Evolutionary conservation across 2,113 vertebrate genomes (phyloP).

Genomic region (Epinephelus cyanopodus): DNA sequence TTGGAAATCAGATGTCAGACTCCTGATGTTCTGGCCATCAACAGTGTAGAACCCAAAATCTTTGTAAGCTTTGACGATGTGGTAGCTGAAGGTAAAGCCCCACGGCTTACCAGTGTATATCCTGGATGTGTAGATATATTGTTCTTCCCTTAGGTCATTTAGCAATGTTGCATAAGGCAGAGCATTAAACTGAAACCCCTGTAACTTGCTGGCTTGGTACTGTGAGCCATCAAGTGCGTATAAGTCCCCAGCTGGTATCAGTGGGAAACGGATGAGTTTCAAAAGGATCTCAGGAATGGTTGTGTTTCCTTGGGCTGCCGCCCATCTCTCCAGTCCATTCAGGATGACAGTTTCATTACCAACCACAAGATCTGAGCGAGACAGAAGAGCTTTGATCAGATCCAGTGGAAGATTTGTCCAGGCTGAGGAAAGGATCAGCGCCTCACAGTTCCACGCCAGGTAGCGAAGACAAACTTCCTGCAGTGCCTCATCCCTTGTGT

Average conservation of each 20-base stretch:
- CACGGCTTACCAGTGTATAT: constrained; percentile 76
- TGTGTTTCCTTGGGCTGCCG: not conserved
- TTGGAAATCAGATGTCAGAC: constrained; percentile 43
- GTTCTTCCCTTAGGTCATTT: constrained; percentile 19
- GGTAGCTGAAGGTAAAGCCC: constrained; percentile 56
- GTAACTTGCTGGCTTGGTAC: constrained; percentile 51
- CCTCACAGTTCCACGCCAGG: constrained; percentile 76
- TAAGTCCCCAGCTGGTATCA: constrained; percentile 73
- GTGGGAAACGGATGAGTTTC: constrained; percentile 73
- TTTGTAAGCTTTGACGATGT: not conserved
- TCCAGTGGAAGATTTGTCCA: constrained; percentile 48
- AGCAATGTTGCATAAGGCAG: constrained; percentile 57
- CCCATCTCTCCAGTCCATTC: constrained; percentile 71
- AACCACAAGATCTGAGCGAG: constrained; percentile 72
- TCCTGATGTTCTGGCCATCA: not conserved
- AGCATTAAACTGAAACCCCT: constrained; percentile 80
- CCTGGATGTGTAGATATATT: constrained; percentile 62
- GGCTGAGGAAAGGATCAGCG: constrained; percentile 22
- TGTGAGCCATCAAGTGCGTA: constrained; percentile 53
- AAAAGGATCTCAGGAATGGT: constrained; percentile 43
- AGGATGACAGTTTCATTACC: constrained; percentile 73
- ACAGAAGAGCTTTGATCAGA: constrained; percentile 62
- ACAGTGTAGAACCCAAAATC: not conserved
- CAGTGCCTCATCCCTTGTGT: constrained; percentile 46
- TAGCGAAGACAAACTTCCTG: constrained; percentile 67